Evolutionary conservation across 1,140 invertebrate genomes (phyloP), one percentile per base, ranked within the genome.

Genomic region (Melipona quadrifasciata): DNA sequence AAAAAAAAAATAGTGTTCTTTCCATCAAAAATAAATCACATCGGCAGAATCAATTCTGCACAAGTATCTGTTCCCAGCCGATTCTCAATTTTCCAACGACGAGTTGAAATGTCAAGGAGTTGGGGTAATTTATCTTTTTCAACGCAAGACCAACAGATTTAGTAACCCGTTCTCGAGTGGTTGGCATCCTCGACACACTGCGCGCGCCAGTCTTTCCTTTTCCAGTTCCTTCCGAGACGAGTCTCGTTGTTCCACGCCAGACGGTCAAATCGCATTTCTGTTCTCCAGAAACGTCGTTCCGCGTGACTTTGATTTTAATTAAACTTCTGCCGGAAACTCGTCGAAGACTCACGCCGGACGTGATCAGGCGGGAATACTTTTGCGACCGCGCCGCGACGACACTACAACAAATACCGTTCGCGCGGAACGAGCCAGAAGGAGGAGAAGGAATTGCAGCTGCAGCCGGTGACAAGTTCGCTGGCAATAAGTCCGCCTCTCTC

Each of bases 221-320:
- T 65, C 39, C n/a, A n/a, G 12, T 53, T 24, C 47, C 64, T 31
- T 11, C 11, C 39, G n/a, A 24, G 58, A 82, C 67, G 67, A 75
- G 67, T 67, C 80, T 75, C 61, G 27, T 67, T 67, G 24, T 65
- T 55, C 31, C 27, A 1, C 47, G 73, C 17, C 55, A 19, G 17
- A 10, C 14, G 55, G 19, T 68, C 81, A 74, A 77, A 47, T 57
- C 73, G 81, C 65, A 65, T 82, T 67, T 55, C 80, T 51, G 31
- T n/a, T 81, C 75, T 82, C 64, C 61, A 34, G 53, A 47, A 31
- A 68, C 74, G 81, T 27, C n/a, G 73, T 82, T 82, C 55, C 61
- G 67, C 81, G 81, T 78, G 81, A 83, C 81, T 77, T 83, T 77
- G 81, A 83, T 83, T 83, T 83, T 83, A 83, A 83, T 83, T 77